Conservation (phyloP, 1,140 invertebrate species). For the Hycleus cichorii region DNA sequence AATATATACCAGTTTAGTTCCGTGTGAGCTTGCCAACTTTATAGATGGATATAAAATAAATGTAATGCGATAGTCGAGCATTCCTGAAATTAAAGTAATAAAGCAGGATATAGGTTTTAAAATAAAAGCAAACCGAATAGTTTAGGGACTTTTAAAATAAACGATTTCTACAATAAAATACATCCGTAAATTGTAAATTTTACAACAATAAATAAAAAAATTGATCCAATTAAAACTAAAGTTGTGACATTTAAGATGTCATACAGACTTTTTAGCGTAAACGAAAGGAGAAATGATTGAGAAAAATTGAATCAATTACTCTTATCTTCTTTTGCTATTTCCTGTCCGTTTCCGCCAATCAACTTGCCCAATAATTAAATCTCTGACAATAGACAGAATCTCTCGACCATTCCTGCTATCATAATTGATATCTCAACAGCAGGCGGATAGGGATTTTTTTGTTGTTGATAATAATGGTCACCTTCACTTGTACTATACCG, state of each 20-base stretch:
- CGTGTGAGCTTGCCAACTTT: slow-evolving; percentile 7
- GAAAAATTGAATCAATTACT: slow-evolving; percentile 14
- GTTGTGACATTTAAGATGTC: slow-evolving; percentile 8
- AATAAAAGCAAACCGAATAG: slow-evolving; percentile 16
- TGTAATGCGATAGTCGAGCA: slow-evolving; percentile 17
- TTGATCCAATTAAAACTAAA: slow-evolving; percentile 9
- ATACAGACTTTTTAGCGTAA: slow-evolving; percentile 1
- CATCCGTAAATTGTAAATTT: slow-evolving; percentile 3
- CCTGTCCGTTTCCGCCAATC: slow-evolving; percentile 9
- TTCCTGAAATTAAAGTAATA: slow-evolving; percentile 20
- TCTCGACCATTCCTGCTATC: slow-evolving; percentile 4
- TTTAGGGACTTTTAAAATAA: slow-evolving; percentile 12
- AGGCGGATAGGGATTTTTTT: neutral
- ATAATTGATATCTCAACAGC: slow-evolving; percentile 15
- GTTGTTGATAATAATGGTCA: slow-evolving; percentile 2
- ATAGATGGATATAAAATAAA: slow-evolving; percentile 17
- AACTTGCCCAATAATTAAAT: slow-evolving; percentile 11
- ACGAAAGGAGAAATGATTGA: slow-evolving; percentile 8
- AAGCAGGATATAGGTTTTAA: slow-evolving; percentile 17
- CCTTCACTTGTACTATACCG: slow-evolving; percentile 2
- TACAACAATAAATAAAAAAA: slow-evolving; percentile 3
- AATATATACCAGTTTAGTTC: slow-evolving; percentile 4
- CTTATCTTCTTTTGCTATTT: slow-evolving; percentile 4
- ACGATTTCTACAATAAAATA: slow-evolving; percentile 10
- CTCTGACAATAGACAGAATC: slow-evolving; percentile 2